These are phyloP conservation scores for Iguana delicatissima DNA, from an alignment of 2,797 vertebrate genomes.

Conservation along the genomic window DNA sequence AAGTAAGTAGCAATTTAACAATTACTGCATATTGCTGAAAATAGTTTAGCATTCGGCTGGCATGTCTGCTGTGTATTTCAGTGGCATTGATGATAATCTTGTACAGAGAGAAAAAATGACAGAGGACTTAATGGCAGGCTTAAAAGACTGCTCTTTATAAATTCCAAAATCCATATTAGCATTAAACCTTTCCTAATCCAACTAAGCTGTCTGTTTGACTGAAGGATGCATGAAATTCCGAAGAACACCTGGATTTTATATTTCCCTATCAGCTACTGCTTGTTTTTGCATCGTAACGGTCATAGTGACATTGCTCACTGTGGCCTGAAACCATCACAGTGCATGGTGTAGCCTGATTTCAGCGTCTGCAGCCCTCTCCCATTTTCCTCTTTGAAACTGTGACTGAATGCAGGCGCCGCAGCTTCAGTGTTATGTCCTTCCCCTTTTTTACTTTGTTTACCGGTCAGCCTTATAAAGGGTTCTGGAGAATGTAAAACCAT, in stretches of 20 bases:
- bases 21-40: constrained; percentile 28
- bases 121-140: neutral
- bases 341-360: no score
- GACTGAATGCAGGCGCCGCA: neutral
- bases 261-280: no score
- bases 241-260: no score
- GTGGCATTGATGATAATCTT: neutral
- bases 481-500: no score
- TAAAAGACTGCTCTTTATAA: neutral
- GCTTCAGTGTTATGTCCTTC: neutral
- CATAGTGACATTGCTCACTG: no score
- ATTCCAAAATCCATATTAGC: neutral
- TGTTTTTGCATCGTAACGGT: no score
- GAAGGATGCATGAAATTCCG: no score
- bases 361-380: no score
- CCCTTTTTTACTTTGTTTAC: neutral
- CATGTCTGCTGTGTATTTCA: constrained; percentile 14
- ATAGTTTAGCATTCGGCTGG: constrained; percentile 20
- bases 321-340: no score
- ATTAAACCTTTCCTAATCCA: neutral
- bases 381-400: no score
- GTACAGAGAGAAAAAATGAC: neutral
- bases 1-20: constrained; percentile 34
- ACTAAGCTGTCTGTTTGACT: neutral
- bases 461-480: no score